Evolutionary conservation across 2,113 vertebrate species (phyloP), one percentile per base, ranked within the genome.

Genomic region (Pelusios castaneus): DNA sequence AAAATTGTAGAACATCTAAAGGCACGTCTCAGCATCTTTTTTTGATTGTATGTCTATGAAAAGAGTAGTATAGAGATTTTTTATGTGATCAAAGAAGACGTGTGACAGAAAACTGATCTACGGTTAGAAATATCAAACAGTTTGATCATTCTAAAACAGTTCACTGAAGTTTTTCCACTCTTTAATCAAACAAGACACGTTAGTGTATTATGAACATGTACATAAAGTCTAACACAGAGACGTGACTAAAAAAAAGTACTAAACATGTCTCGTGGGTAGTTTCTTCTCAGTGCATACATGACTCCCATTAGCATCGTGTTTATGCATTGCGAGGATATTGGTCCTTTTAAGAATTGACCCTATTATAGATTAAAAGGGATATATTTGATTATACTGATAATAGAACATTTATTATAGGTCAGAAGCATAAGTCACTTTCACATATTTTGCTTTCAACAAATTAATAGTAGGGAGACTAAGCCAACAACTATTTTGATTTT

Each of bases 1-100:
- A 91, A 92, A 88, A 90, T 58, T 22, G 86, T 21, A 87, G 95
- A 93, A 24, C 51, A 82, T 89, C 84, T 79, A 75, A 88, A 89
- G 95, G 82, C 87, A 77, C 38, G 1, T 43, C 81, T 82, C 75
- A 58, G 56, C 90, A 78, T 90, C 91, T 88, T 34, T 90, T 92
- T 88, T 34, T 49, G 43, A 88, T 81, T 95, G 91, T 92, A 67
- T 47, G 43, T 82, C 81, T 87, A 22, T 1, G 54, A 27, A 8
- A 22, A 84, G 22, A 5, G 14, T 25, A 78, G 45, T 2, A 27
- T 19, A 22, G 45, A 54, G 63, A 83, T 91, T 96, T 96, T 96
- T 91, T 95, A 85, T 4, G 0, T 97, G 97, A 97, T 97, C 97
- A 97, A 97, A 97, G 97, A 96, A 92, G 92, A 95, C 95, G 95